Conservation (phyloP, 2,113 vertebrate species). For the Xenopus laevis region DNA sequence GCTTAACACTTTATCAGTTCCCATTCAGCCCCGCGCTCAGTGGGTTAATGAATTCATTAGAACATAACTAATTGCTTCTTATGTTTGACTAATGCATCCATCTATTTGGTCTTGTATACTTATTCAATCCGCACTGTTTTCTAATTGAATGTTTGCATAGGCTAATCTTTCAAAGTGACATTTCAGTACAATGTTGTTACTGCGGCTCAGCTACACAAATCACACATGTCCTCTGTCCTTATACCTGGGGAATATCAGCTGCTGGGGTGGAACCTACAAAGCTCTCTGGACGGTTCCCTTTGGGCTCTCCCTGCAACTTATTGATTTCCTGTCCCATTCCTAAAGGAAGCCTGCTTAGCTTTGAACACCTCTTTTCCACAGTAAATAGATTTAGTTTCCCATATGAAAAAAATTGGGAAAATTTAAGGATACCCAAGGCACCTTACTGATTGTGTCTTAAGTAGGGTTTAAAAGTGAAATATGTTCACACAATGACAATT, state of each 20-base stretch:
- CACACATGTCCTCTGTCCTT: conserved; percentile 9
- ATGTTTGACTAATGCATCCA: conserved; percentile 22
- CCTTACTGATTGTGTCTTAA: too few relatives aligned
- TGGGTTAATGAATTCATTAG: conserved; percentile 19
- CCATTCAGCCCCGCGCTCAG: conserved; percentile 7
- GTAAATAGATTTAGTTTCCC: too few relatives aligned
- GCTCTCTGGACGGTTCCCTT: background rate
- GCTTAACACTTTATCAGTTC: background rate
- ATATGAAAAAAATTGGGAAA: too few relatives aligned
- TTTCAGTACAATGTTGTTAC: conserved; percentile 11
- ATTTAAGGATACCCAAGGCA: too few relatives aligned
- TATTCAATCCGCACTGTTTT: conserved; percentile 20
- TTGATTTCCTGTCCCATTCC: too few relatives aligned
- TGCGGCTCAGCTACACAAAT: conserved; percentile 12
- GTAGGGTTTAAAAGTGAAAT: too few relatives aligned
- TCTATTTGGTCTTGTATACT: conserved; percentile 22
- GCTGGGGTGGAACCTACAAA: background rate
- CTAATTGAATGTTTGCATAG: conserved; percentile 23
- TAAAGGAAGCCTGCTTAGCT: too few relatives aligned
- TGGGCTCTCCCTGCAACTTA: too few relatives aligned
- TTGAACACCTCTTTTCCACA: too few relatives aligned
- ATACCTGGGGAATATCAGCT: conserved; percentile 6
- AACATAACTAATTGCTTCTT: conserved; percentile 22
- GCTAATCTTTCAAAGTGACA: conserved; percentile 30
- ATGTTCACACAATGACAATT: too few relatives aligned